These are phyloP conservation scores for Sandelia bainsii DNA, from an alignment of 2,797 vertebrate genomes.

Conservation along the genomic window DNA sequence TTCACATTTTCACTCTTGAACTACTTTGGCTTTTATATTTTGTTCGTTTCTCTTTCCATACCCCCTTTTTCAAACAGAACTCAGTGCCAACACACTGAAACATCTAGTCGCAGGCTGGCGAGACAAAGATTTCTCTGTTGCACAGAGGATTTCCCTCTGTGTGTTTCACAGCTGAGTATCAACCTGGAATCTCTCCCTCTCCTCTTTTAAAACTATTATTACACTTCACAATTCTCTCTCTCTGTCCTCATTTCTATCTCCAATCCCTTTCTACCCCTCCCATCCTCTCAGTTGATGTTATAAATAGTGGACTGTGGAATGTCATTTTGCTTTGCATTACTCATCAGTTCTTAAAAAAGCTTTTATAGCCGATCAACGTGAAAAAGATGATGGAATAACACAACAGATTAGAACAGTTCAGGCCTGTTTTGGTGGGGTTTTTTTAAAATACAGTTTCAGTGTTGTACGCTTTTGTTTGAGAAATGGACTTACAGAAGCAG, in stretches of 20 bases:
- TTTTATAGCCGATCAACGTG: not conserved
- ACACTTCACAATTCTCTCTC: slow-evolving; percentile 29
- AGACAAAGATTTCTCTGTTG: slow-evolving; percentile 70
- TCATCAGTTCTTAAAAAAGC: not conserved
- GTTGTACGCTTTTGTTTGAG: slow-evolving; percentile 29
- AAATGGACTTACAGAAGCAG: slow-evolving; percentile 45
- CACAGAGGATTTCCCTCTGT: slow-evolving; percentile 58
- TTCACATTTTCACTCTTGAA: slow-evolving; percentile 11
- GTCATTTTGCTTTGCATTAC: slow-evolving; percentile 34
- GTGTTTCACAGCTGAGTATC: slow-evolving; percentile 51
- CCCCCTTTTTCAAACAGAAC: slow-evolving; percentile 6
- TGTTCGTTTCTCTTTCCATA: slow-evolving; percentile 6
- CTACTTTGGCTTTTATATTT: not conserved
- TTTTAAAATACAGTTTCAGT: slow-evolving; percentile 9
- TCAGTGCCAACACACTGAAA: slow-evolving; percentile 18
- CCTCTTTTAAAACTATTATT: slow-evolving; percentile 58
- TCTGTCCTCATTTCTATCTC: slow-evolving; percentile 45
- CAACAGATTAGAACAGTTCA: not conserved
- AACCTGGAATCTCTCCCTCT: slow-evolving; percentile 51
- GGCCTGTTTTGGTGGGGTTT: not conserved
- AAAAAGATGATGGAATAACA: not conserved
- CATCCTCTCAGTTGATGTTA: slow-evolving; percentile 41
- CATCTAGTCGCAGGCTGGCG: slow-evolving; percentile 21
- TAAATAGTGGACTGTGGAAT: slow-evolving; percentile 59
- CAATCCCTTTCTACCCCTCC: slow-evolving; percentile 35